Conservation (phyloP, 2,113 vertebrate species). For the Atractosteus spatula region DNA sequence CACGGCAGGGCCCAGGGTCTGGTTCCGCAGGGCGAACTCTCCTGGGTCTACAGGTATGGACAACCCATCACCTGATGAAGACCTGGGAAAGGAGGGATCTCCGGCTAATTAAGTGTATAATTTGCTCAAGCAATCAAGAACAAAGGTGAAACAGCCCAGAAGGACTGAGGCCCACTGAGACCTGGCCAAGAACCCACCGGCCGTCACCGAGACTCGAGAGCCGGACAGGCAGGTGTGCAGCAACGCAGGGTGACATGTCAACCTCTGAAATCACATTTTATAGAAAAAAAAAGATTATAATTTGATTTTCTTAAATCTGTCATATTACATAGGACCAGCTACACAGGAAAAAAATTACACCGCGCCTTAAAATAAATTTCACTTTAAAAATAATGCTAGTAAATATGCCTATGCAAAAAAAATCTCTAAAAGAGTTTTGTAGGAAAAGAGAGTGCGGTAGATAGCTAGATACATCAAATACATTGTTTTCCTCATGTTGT, state of each 20-base stretch:
- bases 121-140: no score
- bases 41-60: no score
- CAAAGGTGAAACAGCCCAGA: no score
- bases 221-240: neutral
- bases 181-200: no score
- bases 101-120: no score
- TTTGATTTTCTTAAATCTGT: slow-evolving; percentile 54
- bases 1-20: no score
- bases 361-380: slow-evolving; percentile 72
- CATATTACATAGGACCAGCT: slow-evolving; percentile 75
- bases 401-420: slow-evolving; percentile 78
- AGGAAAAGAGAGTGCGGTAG: slow-evolving; percentile 79
- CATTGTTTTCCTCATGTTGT: slow-evolving; percentile 58
- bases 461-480: slow-evolving; percentile 65
- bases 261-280: slow-evolving; percentile 69
- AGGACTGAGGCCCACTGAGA: no score
- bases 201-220: no score
- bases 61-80: no score
- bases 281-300: slow-evolving; percentile 49
- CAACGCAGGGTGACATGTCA: neutral
- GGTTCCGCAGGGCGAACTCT: no score
- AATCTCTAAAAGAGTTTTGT: slow-evolving; percentile 76
- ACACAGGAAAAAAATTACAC: slow-evolving; percentile 74
- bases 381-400: slow-evolving; percentile 74
- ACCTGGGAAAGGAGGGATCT: no score